A percentile compares a stretch with the other conserved stretches of the same genome.
These are phyloP conservation scores for Sebastes fasciatus DNA, from an alignment of 2,113 vertebrate genomes.

Conservation along the genomic window DNA sequence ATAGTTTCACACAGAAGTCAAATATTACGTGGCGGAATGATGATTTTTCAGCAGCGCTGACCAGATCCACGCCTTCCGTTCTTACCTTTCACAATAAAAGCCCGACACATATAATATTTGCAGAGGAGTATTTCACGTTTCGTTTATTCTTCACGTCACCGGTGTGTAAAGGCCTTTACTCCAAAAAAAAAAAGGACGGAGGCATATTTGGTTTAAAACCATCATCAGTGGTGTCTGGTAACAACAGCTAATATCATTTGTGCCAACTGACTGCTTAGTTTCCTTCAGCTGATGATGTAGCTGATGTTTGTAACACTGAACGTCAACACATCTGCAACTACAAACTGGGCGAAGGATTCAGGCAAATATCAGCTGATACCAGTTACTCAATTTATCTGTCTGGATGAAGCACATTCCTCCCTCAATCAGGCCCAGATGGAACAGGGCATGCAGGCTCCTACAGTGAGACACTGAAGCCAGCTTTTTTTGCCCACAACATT, in stretches of 20 bases:
- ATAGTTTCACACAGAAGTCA: too few species aligned
- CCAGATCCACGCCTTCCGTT: too few species aligned
- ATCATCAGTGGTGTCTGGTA: too few species aligned
- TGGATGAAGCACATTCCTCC: conserved; percentile 69
- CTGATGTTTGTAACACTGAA: background rate
- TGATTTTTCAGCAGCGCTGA: too few species aligned
- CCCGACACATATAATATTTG: too few species aligned
- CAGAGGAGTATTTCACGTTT: too few species aligned
- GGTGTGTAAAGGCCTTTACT: too few species aligned
- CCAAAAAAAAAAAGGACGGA: background rate
- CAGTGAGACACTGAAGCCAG: background rate
- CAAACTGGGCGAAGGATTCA: background rate
- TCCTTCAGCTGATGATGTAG: background rate
- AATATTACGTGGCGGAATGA: too few species aligned
- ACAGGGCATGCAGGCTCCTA: conserved; percentile 9
- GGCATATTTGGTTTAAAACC: background rate
- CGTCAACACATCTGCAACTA: background rate
- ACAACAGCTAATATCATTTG: background rate
- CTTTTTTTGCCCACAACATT: background rate
- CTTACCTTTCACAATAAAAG: too few species aligned
- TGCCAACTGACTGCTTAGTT: background rate
- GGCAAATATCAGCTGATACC: conserved; percentile 40
- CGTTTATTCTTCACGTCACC: too few species aligned
- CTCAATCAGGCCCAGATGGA: conserved; percentile 77
- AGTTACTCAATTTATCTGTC: conserved; percentile 45